phyloP scores from a whole-genome alignment of 2,888 invertebrate genomes.

The Diploptera punctata region DNA sequence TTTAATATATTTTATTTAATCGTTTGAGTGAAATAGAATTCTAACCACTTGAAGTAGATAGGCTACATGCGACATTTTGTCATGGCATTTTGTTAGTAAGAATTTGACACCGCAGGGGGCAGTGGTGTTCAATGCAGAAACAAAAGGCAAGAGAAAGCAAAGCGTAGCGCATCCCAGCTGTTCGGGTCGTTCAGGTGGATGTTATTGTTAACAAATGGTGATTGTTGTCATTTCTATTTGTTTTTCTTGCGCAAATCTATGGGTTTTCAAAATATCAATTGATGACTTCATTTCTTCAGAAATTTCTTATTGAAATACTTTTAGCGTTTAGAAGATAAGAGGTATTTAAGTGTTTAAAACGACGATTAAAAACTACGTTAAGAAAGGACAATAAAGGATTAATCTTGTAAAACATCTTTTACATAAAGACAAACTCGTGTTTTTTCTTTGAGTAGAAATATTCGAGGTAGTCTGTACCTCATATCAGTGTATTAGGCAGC shows the following conservation, averaged over 20 bases:
- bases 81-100: background rate
- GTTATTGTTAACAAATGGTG: background rate
- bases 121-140: conserved; percentile 12
- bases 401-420: background rate
- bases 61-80: too few species aligned
- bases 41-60: too few species aligned
- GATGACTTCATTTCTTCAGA: background rate
- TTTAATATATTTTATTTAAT: too few species aligned
- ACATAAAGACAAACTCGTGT: background rate
- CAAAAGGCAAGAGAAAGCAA: conserved; percentile 1
- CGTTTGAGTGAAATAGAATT: too few species aligned
- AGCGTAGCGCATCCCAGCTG: conserved; percentile 17
- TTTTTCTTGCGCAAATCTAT: conserved; percentile 1
- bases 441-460: background rate
- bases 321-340: background rate
- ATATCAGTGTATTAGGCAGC: background rate
- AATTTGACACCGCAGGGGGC: background rate
- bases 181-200: conserved; percentile 19
- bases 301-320: background rate
- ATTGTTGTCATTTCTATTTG: conserved; percentile 1
- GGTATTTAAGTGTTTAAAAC: background rate
- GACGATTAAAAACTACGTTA: background rate
- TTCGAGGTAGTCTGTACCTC: background rate
- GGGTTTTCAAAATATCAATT: background rate
- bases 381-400: background rate